A percentile compares a stretch with the other conserved stretches of the same genome.
These are phyloP conservation scores for Sinocyclocheilus anshuiensis DNA, from an alignment of 2,113 vertebrate species.

Conservation along the genomic window DNA sequence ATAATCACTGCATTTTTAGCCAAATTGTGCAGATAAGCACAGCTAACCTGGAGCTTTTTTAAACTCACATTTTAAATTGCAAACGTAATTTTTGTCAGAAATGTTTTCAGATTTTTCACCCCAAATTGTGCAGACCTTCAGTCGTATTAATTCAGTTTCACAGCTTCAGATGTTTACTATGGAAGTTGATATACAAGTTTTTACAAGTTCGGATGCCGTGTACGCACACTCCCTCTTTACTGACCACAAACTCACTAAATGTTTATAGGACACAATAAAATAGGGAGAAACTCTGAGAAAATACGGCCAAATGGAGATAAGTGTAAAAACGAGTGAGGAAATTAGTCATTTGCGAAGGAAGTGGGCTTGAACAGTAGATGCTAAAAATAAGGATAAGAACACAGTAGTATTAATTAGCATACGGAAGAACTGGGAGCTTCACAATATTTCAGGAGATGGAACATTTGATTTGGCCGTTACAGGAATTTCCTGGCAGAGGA, in stretches of 20 bases:
- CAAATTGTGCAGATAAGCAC: too few species aligned
- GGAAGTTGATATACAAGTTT: background rate
- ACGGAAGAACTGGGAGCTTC: background rate
- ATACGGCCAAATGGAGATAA: background rate
- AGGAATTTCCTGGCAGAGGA: conserved; percentile 55
- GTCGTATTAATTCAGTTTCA: too few species aligned
- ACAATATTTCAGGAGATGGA: conserved; percentile 37
- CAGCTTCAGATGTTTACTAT: too few species aligned
- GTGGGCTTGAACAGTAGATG: conserved; percentile 52
- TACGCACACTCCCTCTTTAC: background rate
- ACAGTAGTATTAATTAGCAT: background rate
- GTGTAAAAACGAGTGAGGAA: conserved; percentile 22
- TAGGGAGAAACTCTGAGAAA: conserved; percentile 43
- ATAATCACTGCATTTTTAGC: too few species aligned
- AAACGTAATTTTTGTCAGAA: too few species aligned
- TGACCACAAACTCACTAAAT: conserved; percentile 42
- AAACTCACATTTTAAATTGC: too few species aligned
- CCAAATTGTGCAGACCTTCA: too few species aligned
- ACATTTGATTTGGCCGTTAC: conserved; percentile 35
- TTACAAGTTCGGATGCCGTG: background rate
- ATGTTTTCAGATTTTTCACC: too few species aligned
- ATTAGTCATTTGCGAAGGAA: conserved; percentile 44
- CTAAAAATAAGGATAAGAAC: conserved; percentile 28
- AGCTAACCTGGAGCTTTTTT: too few species aligned
- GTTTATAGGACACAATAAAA: conserved; percentile 43